phyloP scores from a whole-genome alignment of 2,797 vertebrate species.

The Propithecus perrieri region DNA sequence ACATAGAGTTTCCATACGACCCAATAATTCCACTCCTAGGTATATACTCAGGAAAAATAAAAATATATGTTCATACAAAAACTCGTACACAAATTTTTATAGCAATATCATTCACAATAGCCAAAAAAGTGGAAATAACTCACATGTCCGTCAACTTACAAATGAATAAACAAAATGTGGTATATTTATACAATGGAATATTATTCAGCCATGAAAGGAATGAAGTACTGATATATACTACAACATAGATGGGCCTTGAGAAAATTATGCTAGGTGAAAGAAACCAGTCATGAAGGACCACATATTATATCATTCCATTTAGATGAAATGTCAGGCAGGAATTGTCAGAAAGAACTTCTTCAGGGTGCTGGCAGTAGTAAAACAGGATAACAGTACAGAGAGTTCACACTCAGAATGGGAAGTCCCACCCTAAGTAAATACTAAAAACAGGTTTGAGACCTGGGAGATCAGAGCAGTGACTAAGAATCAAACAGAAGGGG shows the following conservation, averaged over 20 bases:
- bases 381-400: background rate
- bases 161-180: background rate
- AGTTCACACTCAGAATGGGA: background rate
- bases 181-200: background rate
- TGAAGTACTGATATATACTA: background rate
- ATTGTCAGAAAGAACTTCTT: background rate
- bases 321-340: conserved; percentile 13
- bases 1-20: background rate
- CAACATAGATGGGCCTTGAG: background rate
- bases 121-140: conserved; percentile 6
- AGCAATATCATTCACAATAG: background rate
- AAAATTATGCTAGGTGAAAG: background rate
- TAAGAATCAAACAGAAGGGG: background rate
- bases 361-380: background rate
- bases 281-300: background rate
- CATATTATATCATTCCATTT: background rate
- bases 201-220: background rate
- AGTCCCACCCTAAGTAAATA: background rate
- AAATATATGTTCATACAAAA: conserved; percentile 2
- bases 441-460: background rate
- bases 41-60: background rate
- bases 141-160: background rate
- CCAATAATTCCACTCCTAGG: background rate
- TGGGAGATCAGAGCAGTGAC: background rate
- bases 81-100: background rate